phyloP scores from a whole-genome alignment of 2,113 vertebrate genomes.

The Mungos mungo region DNA sequence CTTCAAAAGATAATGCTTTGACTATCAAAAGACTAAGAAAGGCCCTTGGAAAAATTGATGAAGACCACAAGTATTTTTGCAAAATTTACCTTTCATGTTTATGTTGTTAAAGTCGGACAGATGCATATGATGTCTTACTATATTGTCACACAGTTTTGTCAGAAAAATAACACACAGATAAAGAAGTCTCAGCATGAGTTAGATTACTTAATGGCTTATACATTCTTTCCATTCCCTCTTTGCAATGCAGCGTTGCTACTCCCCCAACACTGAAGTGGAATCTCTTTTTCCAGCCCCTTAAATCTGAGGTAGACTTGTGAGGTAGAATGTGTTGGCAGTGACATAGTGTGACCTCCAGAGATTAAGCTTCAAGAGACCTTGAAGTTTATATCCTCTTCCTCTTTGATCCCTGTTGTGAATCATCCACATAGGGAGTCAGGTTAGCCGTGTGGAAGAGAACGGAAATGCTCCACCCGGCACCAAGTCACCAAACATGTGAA shows the following conservation, averaged over 20 bases:
- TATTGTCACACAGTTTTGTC: background rate
- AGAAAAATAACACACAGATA: background rate
- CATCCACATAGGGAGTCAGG: background rate
- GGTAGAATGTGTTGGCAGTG: background rate
- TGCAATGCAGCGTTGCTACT: background rate
- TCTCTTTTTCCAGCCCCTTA: background rate
- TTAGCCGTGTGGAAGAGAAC: fast-evolving
- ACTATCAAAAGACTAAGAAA: conserved; percentile 44
- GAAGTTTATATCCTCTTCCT: background rate
- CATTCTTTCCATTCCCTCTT: background rate
- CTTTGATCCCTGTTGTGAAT: background rate
- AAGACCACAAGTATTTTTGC: conserved; percentile 19
- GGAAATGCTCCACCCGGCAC: background rate
- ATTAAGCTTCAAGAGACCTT: background rate
- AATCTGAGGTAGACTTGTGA: background rate
- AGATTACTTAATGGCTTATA: background rate
- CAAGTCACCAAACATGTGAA: background rate
- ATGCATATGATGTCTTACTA: background rate
- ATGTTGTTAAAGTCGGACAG: background rate
- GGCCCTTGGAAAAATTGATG: background rate
- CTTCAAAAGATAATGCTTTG: conserved; percentile 49
- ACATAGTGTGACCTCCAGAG: background rate
- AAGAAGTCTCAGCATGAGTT: background rate
- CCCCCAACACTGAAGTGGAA: background rate
- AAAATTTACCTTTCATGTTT: conserved; percentile 14